Conservation (phyloP, 1,140 invertebrate species). For the Drosophila pruinosa region DNA sequence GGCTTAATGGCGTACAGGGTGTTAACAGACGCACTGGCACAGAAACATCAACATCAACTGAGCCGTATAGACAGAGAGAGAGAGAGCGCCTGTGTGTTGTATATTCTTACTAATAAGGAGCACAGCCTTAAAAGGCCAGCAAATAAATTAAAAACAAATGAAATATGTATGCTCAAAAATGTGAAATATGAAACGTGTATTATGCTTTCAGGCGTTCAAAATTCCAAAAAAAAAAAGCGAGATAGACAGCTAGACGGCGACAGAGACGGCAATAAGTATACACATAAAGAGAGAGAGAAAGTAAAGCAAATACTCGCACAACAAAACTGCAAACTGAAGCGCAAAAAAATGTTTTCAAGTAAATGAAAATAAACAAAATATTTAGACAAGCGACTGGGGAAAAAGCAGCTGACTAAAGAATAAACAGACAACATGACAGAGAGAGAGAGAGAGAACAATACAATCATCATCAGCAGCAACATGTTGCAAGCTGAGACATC, state of each 20-base stretch:
- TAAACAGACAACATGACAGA: neutral
- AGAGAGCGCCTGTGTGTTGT: neutral
- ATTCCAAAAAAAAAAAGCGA: neutral
- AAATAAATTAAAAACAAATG: slow-evolving; percentile 48
- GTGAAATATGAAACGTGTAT: slow-evolving; percentile 19
- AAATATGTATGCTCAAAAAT: slow-evolving; percentile 37
- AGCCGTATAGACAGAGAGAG: neutral
- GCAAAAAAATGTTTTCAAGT: slow-evolving; percentile 35
- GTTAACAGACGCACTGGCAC: neutral
- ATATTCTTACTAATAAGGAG: slow-evolving; percentile 10
- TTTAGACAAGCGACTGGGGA: slow-evolving; percentile 30
- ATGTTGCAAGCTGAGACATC: neutral
- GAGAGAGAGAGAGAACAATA: neutral
- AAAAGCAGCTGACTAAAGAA: slow-evolving; percentile 35
- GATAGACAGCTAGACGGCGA: neutral
- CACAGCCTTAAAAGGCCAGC: neutral
- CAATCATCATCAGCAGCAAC: neutral
- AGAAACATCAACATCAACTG: neutral
- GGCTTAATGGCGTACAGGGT: neutral
- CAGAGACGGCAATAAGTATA: neutral
- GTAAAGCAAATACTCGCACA: slow-evolving; percentile 28
- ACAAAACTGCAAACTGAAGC: slow-evolving; percentile 18
- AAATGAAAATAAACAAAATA: slow-evolving; percentile 54
- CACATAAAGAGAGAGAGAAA: neutral
- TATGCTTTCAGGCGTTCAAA: slow-evolving; percentile 17